Evolutionary conservation across 2,888 invertebrate genomes (phyloP).

Genomic region (Acleris emargana): DNA sequence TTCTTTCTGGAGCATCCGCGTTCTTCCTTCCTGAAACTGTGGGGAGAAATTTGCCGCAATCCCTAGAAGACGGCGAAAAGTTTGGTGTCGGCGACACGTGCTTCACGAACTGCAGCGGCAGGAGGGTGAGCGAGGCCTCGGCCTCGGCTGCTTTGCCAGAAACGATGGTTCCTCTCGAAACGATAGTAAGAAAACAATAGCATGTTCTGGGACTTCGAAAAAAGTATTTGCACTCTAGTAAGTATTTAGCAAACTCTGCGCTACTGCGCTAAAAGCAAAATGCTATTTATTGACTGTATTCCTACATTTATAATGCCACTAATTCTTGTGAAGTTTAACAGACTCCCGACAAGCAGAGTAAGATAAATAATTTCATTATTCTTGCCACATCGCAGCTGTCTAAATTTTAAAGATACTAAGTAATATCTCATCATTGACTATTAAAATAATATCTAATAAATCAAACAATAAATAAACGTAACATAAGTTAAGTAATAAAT

Average conservation of each 20-base stretch:
- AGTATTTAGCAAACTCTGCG: background rate
- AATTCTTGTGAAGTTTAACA: too few relatives aligned
- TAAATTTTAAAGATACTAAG: constrained; percentile 9
- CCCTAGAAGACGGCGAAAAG: constrained; percentile 91
- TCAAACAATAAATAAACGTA: too few relatives aligned
- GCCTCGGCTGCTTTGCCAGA: constrained; percentile 68
- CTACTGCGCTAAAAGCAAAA: too few relatives aligned
- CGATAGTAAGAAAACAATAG: constrained; percentile 62
- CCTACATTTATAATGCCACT: too few relatives aligned
- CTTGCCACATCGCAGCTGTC: constrained; percentile 32
- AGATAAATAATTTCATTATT: background rate
- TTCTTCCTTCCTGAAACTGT: constrained; percentile 92
- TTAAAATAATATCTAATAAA: background rate
- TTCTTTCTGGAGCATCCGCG: constrained; percentile 89
- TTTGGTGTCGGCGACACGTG: constrained; percentile 93
- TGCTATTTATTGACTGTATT: too few relatives aligned
- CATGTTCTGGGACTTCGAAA: background rate
- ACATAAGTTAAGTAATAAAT: too few relatives aligned
- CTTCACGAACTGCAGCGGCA: constrained; percentile 86
- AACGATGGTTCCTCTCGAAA: constrained; percentile 73
- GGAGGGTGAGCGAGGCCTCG: constrained; percentile 67
- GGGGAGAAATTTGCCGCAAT: constrained; percentile 91
- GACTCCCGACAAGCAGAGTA: background rate
- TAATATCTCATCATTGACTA: background rate
- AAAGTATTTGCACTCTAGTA: background rate